A percentile compares a stretch with the other conserved stretches of the same genome.
phyloP scores from a whole-genome alignment of 2,888 invertebrate species.

The Brenthis hecate region DNA sequence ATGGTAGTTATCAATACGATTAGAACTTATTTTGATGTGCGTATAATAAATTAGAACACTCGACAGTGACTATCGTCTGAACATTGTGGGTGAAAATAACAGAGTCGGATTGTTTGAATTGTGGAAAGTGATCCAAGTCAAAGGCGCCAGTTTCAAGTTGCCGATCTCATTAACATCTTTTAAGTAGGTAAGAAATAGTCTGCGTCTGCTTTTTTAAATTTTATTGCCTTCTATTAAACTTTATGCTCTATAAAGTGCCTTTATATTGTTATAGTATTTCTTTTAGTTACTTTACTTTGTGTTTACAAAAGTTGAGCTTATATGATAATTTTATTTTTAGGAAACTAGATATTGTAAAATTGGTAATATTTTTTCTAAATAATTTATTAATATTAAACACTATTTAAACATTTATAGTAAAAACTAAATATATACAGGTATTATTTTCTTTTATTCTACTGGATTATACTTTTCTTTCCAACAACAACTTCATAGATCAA shows the following conservation, averaged over 20 bases:
- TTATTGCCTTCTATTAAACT: conserved; percentile 47
- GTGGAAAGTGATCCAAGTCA: conserved; percentile 60
- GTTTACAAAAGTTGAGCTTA: too few species aligned
- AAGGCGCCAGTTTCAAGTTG: conserved; percentile 55
- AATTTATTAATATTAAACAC: too few species aligned
- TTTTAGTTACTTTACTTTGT: conserved; percentile 43
- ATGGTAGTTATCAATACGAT: conserved; percentile 31
- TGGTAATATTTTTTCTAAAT: too few species aligned
- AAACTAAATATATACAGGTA: background rate
- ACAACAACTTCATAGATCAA: conserved; percentile 6
- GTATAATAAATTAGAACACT: conserved; percentile 25
- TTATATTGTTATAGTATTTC: background rate
- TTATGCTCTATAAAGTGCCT: conserved; percentile 35
- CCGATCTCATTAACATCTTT: conserved; percentile 71
- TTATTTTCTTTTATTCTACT: background rate
- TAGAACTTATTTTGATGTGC: conserved; percentile 26
- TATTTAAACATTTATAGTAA: background rate
- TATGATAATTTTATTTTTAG: too few species aligned
- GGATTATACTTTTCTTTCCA: background rate
- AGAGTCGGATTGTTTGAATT: conserved; percentile 68
- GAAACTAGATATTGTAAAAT: too few species aligned
- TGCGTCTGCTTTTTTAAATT: conserved; percentile 63
- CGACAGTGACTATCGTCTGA: conserved; percentile 32
- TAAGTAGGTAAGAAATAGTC: conserved; percentile 67
- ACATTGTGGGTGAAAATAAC: conserved; percentile 50